Base-by-base conservation (phyloP, 2,797 vertebrate genomes). In the Chelidonichthys spinosus region DNA sequence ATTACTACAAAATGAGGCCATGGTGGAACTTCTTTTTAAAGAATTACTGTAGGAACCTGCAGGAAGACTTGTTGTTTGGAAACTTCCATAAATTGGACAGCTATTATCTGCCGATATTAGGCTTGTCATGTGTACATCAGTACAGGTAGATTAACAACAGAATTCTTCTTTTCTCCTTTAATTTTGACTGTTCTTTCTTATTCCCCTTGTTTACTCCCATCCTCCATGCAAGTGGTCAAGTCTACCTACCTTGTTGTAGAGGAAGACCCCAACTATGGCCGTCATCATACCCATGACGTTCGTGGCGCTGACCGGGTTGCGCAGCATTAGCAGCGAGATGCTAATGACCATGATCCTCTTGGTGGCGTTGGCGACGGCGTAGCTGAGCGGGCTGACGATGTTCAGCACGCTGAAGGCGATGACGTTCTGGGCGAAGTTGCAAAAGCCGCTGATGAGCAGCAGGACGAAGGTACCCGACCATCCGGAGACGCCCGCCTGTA, bases 271-370 rank as follows among this genome's bases (percentile, higher is more conserved):
- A 0, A 99, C 86, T 55, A 99, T 99, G 63, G 98, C 98, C 0
- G 97, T 98, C 96, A 99, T 95, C 98, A 99, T 99, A 58, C 98
- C 98, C 54, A 99, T 79, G 33, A 99, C 93, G 0, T 99, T 99
- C 77, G 96, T 96, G 89, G 94, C 88, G 9, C 91, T 95, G 69
- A 99, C 98, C 0, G 98, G 98, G 85, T 99, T 99, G 74, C 97
- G 96, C 64, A 99, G 95, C 97, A 99, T 96, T 7, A 99, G 83
- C 8, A 99, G 93, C 2, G 98, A 99, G 82, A 99, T 97, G 0
- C 95, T 97, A 89, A 99, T 99, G 68, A 99, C 98, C 95, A 98
- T 97, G 93, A 99, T 99, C 59, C 98, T 95, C 89, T 99, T 99
- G 54, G 98, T 99, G 82, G 98, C 98, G 0, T 99, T 99, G 78